Conservation (phyloP, 2,888 invertebrate genomes). For the Napeogenes sylphis region DNA sequence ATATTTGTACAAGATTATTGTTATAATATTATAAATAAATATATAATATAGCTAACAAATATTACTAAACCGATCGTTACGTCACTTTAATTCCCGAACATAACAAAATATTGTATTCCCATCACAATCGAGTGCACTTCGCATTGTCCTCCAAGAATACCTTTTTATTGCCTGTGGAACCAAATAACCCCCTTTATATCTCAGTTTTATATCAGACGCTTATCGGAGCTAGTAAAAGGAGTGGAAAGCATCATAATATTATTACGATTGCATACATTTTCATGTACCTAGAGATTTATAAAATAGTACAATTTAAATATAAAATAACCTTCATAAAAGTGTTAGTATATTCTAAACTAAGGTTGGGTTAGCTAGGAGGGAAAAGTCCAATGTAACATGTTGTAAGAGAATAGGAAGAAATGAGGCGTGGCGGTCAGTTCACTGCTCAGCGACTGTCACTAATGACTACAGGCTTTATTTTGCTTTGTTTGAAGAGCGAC, state of each 20-base stretch:
- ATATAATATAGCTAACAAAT: no score
- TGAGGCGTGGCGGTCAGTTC: constrained; percentile 51
- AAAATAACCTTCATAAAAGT: no score
- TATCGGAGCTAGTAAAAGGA: constrained; percentile 39
- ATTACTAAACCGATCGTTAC: no score
- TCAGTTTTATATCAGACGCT: constrained; percentile 63
- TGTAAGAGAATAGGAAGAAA: constrained; percentile 48
- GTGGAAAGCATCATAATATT: constrained; percentile 20
- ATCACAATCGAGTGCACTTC: constrained; percentile 49
- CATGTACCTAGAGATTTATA: neutral
- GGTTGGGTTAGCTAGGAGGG: no score
- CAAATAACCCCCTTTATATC: constrained; percentile 68
- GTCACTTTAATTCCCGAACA: constrained; percentile 17
- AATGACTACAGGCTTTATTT: constrained; percentile 44
- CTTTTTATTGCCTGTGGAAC: constrained; percentile 69
- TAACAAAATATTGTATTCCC: constrained; percentile 23
- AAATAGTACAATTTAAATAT: no score
- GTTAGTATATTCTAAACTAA: no score
- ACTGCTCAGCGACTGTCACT: constrained; percentile 59
- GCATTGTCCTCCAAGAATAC: constrained; percentile 65
- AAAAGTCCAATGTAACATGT: constrained; percentile 28
- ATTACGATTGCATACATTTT: constrained; percentile 16
- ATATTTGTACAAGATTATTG: no score
- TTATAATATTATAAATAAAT: no score
- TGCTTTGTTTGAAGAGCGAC: no score